Percentiles rank a stretch among this genome's conserved stretches.
phyloP scores from a whole-genome alignment of 2,797 vertebrate species.

The Aeoliscus strigatus region DNA sequence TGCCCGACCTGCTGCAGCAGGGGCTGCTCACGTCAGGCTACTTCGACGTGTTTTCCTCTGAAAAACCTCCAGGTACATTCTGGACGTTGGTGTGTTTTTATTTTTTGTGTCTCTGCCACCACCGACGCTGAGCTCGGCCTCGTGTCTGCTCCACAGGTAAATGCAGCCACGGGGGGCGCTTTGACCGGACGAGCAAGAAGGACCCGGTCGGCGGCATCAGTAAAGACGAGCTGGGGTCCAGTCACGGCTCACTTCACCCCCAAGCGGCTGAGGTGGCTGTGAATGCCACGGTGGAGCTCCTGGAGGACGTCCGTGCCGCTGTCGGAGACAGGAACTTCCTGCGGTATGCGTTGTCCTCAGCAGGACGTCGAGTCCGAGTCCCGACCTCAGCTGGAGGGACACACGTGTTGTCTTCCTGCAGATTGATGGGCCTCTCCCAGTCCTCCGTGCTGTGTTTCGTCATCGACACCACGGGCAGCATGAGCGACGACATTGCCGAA shows the following conservation, averaged over 20 bases:
- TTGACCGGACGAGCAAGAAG: slow-evolving; percentile 38
- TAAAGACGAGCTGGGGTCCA: slow-evolving; percentile 46
- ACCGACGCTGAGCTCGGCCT: no score
- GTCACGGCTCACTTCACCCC: slow-evolving; percentile 54
- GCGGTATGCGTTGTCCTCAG: slow-evolving; percentile 55
- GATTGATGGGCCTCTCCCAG: slow-evolving; percentile 65
- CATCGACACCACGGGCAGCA: slow-evolving; percentile 71
- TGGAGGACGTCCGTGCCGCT: slow-evolving; percentile 61
- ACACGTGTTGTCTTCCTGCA: slow-evolving; percentile 12
- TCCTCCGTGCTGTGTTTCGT: slow-evolving; percentile 66
- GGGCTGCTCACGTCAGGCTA: slow-evolving; percentile 72
- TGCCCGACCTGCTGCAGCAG: slow-evolving; percentile 45
- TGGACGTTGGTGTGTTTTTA: no score
- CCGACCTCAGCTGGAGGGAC: no score
- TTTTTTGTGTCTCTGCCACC: no score
- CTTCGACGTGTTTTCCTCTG: slow-evolving; percentile 30
- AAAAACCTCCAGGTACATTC: slow-evolving; percentile 71
- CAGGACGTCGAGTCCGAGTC: no score
- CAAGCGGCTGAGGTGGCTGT: slow-evolving; percentile 59
- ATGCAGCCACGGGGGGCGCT: slow-evolving; percentile 61
- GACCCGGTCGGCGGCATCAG: slow-evolving; percentile 65
- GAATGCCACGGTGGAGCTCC: slow-evolving; percentile 61
- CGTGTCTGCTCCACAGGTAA: slow-evolving; percentile 51
- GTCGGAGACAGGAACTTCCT: slow-evolving; percentile 57
- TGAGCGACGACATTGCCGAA: slow-evolving; percentile 55